Evolutionary conservation across 2,113 vertebrate genomes (phyloP).

Genomic region (Columbina picui): DNA sequence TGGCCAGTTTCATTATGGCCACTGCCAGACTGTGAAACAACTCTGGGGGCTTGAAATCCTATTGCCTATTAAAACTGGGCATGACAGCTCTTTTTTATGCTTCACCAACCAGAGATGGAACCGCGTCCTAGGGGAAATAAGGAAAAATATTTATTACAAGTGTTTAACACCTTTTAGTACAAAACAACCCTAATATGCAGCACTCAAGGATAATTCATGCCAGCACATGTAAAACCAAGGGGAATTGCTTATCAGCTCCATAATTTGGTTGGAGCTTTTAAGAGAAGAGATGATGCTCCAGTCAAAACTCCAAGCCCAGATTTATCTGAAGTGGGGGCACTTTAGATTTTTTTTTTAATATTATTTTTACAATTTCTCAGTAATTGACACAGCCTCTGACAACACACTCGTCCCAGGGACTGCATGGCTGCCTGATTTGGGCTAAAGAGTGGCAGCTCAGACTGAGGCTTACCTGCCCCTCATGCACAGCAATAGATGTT

Average conservation of each 20-base stretch:
- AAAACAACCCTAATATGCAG: constrained; percentile 73
- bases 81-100: constrained; percentile 79
- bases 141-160: constrained; percentile 79
- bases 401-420: neutral
- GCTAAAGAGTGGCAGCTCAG: neutral
- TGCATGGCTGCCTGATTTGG: neutral
- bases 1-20: constrained; percentile 77
- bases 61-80: constrained; percentile 79
- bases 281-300: constrained; percentile 42
- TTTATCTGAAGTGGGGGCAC: neutral
- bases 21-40: constrained; percentile 77
- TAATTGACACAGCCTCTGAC: neutral
- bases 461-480: neutral
- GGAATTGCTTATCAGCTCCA: constrained; percentile 71
- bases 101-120: constrained; percentile 77
- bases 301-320: constrained; percentile 16
- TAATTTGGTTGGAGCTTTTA: constrained; percentile 62
- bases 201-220: constrained; percentile 70
- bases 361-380: neutral
- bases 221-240: constrained; percentile 70
- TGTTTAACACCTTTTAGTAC: constrained; percentile 80
- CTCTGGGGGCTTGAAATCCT: constrained; percentile 77
- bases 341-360: neutral
- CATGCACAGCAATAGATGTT: neutral
- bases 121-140: constrained; percentile 74